A percentile compares a stretch with the other conserved stretches of the same genome.
Conservation (phyloP, 2,113 vertebrate species). For the Eleginops maclovinus region DNA sequence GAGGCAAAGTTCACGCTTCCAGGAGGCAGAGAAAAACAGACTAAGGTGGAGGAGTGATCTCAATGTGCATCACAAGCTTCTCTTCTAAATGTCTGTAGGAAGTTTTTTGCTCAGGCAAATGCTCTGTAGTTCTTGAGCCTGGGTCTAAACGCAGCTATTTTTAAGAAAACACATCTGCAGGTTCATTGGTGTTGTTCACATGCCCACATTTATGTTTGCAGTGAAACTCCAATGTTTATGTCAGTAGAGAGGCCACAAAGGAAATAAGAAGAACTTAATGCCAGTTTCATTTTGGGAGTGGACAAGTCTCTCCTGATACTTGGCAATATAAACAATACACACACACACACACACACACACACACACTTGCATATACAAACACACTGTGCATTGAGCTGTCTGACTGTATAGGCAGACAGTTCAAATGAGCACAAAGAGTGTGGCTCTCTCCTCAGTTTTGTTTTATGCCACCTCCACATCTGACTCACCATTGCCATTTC, state of each 20-base stretch:
- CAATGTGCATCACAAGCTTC: conserved; percentile 34
- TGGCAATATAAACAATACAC: conserved; percentile 1
- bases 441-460: conserved; percentile 45
- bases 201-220: conserved; percentile 12
- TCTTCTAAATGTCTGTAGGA: not conserved
- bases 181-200: conserved; percentile 12
- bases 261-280: conserved; percentile 20
- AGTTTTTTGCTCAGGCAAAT: not conserved
- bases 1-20: conserved; percentile 37
- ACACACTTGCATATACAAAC: not conserved
- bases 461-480: conserved; percentile 60
- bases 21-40: conserved; percentile 3
- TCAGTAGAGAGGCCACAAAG: conserved; percentile 9
- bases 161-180: conserved; percentile 11
- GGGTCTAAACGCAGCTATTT: not conserved
- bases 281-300: conserved; percentile 22
- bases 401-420: conserved; percentile 49
- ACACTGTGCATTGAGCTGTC: conserved; percentile 22
- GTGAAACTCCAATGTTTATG: conserved; percentile 10
- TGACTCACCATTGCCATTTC: conserved; percentile 58
- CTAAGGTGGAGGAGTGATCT: conserved; percentile 19
- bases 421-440: conserved; percentile 48
- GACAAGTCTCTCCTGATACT: conserved; percentile 3
- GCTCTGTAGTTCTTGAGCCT: not conserved
- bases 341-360: conserved; percentile 4